Evolutionary conservation across 2,888 invertebrate genomes (phyloP), one percentile per base, ranked within the genome.

Genomic region (Zhuqinia jingwanae): DNA sequence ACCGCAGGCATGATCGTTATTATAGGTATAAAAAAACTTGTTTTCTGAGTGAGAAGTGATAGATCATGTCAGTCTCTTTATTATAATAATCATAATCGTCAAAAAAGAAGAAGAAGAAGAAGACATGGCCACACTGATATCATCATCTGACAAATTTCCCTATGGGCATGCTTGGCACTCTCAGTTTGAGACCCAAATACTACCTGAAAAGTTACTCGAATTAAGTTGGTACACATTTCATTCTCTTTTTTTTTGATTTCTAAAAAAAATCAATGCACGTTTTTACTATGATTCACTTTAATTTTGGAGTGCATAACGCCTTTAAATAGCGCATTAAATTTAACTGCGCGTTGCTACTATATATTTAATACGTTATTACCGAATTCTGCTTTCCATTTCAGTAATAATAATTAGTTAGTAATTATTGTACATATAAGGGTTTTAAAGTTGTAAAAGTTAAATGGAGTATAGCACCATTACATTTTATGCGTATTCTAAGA

Each of bases 121-220:
- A 47, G 68, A 68, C 68, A 68, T 68, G 68, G 42, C 36, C 17
- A n/a, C 13, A 22, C 22, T 27, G 47, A 68, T 68, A 47, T 68
- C 68, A 50, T 50, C 50, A 47, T 65, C 50, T 79, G 82, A 82
- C 82, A 56, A 82, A 82, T 58, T 82, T 47, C 82, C 82, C 0
- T 82, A 82, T 50, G 82, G 82, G 6, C 82, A 82, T 75, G 82
- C 82, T 2, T 82, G 82, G 82, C 82, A 82, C 60, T 45, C 60
- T 8, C 82, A 82, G 36, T 82, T 82, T 60, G 42, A 73, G 27
- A 60, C 75, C 30, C 56, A 60, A 82, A 20, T 75, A 10, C 2
- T 82, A 25, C 82, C 82, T 17, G 82, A 75, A 50, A 73, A 58
- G 42, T 45, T 82, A 36, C 82, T 27, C 13, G 79, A 79, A n/a